phyloP scores from a whole-genome alignment of 2,888 invertebrate species.

The Cybosia mesomella region DNA sequence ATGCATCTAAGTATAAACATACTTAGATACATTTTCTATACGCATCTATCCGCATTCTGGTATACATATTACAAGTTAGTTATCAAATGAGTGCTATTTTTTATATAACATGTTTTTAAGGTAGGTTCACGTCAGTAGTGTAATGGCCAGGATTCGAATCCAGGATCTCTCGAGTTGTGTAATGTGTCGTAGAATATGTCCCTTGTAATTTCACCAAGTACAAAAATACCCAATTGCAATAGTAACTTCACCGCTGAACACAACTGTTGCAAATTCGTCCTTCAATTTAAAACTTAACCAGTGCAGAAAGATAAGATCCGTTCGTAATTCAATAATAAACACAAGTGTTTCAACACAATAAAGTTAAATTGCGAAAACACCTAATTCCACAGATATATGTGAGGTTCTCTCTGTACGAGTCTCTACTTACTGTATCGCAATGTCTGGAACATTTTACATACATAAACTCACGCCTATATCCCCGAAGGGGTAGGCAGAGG shows the following conservation, averaged over 20 bases:
- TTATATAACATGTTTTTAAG: too few relatives aligned
- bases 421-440: not conserved
- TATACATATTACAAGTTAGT: too few relatives aligned
- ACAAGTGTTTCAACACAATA: conserved; percentile 34
- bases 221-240: not conserved
- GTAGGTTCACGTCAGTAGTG: too few relatives aligned
- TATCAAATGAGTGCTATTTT: too few relatives aligned
- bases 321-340: conserved; percentile 28
- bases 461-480: too few relatives aligned
- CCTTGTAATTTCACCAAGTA: not conserved
- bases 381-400: not conserved
- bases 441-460: too few relatives aligned
- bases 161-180: too few relatives aligned
- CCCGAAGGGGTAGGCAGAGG: too few relatives aligned
- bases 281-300: conserved; percentile 37
- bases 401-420: not conserved
- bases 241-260: not conserved
- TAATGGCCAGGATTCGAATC: too few relatives aligned
- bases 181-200: not conserved
- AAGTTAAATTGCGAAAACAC: conserved; percentile 14
- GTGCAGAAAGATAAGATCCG: conserved; percentile 45
- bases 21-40: too few relatives aligned
- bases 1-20: too few relatives aligned
- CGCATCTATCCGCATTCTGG: too few relatives aligned
- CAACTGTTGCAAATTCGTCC: conserved; percentile 22